Base-by-base conservation (phyloP, 2,797 vertebrate genomes). In the Champsocephalus gunnari region DNA sequence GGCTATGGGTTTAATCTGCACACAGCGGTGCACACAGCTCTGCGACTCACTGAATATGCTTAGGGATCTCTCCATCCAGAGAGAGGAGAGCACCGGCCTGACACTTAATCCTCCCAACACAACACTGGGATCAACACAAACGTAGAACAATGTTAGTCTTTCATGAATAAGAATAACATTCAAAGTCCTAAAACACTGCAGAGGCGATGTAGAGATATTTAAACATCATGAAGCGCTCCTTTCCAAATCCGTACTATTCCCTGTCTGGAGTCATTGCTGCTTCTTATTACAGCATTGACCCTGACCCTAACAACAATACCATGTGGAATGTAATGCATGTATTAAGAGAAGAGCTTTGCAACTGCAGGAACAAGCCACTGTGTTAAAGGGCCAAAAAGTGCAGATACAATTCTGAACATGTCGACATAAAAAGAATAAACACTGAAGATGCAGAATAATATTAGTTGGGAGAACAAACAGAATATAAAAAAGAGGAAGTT, bases 111-210 rank as follows among this genome's bases (percentile, higher is more conserved):
- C 92, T 86, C 87, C 72, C 77, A 69, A 87, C 86, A 90, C 91
- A 90, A 91, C 91, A 90, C 84, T 38, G 71, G 93, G 92, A 93
- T 93, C 90, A 93, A 89, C 87, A 87, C 86, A 89, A 93, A 93
- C 85, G 89, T 69, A 71, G 88, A 86, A 90, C 91, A 86, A 88
- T 84, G 89, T 90, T 89, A 77, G 80, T 86, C 86, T 91, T 91
- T 91, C 91, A 93, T 93, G 92, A 93, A 94, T 94, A 94, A 90
- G 80, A 94, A 92, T 91, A 89, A 77, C 88, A 86, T 81, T 80
- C 70, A 73, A 82, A 90, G 86, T 87, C 89, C 83, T 85, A 81
- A 88, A 87, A 89, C 85, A 86, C 77, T 73, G 81, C 54, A 28
- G 80, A 79, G 84, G 81, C 70, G 1, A 86, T 74, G 81, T 64